These are phyloP conservation scores for Sarcophaga variegata DNA, from an alignment of 2,888 invertebrate species.

Conservation along the genomic window DNA sequence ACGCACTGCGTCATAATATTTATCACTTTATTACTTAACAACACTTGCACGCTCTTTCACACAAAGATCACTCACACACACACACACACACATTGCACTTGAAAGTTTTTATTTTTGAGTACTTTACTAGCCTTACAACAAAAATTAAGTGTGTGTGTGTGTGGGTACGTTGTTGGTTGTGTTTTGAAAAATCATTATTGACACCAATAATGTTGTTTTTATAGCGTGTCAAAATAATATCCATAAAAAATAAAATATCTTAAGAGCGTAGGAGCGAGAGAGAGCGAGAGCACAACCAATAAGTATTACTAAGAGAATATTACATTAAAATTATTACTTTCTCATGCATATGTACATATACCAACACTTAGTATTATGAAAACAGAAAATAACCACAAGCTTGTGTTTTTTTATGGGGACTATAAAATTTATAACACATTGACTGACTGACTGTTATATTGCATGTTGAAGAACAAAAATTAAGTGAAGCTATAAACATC, in stretches of 20 bases:
- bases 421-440: slow-evolving; percentile 36
- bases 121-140: neutral
- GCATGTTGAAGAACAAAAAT: too few relatives aligned
- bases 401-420: neutral
- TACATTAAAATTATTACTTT: too few relatives aligned
- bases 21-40: slow-evolving; percentile 58
- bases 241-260: neutral
- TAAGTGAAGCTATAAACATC: too few relatives aligned
- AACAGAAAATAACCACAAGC: neutral
- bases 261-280: neutral
- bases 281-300: neutral
- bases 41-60: too few relatives aligned
- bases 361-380: too few relatives aligned
- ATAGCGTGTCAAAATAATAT: slow-evolving; percentile 36
- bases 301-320: too few relatives aligned
- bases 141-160: neutral
- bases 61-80: neutral
- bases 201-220: slow-evolving; percentile 58
- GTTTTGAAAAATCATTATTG: slow-evolving; percentile 58
- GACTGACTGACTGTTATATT: neutral
- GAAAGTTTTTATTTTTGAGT: neutral
- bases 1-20: slow-evolving; percentile 42
- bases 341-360: too few relatives aligned
- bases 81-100: neutral
- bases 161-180: slow-evolving; percentile 3